Evolutionary conservation across 2,113 vertebrate species (phyloP).

Genomic region (Taxidea taxus): DNA sequence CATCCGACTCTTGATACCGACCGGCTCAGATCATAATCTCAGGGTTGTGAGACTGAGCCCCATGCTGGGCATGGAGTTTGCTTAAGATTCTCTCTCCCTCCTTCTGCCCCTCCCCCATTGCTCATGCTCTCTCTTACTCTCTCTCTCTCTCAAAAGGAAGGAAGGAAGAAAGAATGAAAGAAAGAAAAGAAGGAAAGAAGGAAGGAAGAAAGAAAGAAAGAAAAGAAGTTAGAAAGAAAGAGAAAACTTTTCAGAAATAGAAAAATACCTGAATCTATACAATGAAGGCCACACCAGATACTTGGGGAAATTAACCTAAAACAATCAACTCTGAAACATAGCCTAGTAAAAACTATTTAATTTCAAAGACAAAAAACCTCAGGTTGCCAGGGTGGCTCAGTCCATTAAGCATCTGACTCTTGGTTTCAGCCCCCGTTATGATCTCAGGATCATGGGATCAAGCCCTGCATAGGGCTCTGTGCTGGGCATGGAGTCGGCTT

Average conservation of each 20-base stretch:
- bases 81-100: neutral
- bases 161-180: no score
- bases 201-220: no score
- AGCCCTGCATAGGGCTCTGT: neutral
- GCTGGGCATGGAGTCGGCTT: neutral
- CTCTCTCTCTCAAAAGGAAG: neutral
- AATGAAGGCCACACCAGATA: neutral
- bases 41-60: neutral
- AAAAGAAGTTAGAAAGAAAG: rapidly evolving
- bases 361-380: slow-evolving; percentile 35
- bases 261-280: neutral
- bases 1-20: neutral
- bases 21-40: neutral
- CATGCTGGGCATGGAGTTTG: neutral
- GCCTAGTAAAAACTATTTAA: neutral
- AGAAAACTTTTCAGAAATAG: slow-evolving; percentile 7
- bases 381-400: neutral
- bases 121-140: neutral
- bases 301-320: neutral
- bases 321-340: neutral
- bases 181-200: no score
- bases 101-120: neutral
- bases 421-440: neutral
- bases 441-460: neutral
- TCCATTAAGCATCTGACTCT: neutral